These are phyloP conservation scores for Hymenochirus boettgeri DNA, from an alignment of 2,113 vertebrate genomes.

Conservation along the genomic window DNA sequence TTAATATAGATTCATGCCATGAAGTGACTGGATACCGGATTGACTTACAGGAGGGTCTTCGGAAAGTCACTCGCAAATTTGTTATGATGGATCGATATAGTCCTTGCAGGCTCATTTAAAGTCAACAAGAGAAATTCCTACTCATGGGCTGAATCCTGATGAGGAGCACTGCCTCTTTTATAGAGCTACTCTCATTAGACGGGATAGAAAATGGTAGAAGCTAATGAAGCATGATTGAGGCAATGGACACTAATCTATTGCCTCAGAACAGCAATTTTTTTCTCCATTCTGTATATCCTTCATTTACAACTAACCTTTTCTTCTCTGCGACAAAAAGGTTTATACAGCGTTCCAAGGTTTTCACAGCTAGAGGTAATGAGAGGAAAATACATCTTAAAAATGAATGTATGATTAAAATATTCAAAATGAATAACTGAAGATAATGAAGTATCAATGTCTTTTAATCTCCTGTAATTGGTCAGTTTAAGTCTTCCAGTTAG, in stretches of 20 bases:
- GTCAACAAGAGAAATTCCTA: conserved; percentile 46
- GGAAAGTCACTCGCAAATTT: conserved; percentile 43
- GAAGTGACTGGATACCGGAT: conserved; percentile 46
- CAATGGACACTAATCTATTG: conserved; percentile 50
- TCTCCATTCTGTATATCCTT: no score
- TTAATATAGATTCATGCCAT: conserved; percentile 37
- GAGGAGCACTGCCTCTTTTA: conserved; percentile 45
- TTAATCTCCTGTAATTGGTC: no score
- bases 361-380: no score
- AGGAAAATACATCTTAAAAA: no score
- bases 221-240: conserved; percentile 21
- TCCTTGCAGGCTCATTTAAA: conserved; percentile 51
- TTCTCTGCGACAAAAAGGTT: conserved; percentile 9
- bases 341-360: no score
- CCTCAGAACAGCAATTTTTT: conserved; percentile 44
- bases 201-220: conserved; percentile 42
- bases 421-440: no score
- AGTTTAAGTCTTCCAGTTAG: no score
- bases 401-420: no score
- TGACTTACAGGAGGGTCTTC: conserved; percentile 48
- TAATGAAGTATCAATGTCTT: no score
- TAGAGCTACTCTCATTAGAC: conserved; percentile 53
- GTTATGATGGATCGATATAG: conserved; percentile 48
- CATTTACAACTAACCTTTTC: conserved; percentile 51
- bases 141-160: conserved; percentile 49